Conservation (phyloP, 2,113 vertebrate genomes). For the Oophaga pumilio region DNA sequence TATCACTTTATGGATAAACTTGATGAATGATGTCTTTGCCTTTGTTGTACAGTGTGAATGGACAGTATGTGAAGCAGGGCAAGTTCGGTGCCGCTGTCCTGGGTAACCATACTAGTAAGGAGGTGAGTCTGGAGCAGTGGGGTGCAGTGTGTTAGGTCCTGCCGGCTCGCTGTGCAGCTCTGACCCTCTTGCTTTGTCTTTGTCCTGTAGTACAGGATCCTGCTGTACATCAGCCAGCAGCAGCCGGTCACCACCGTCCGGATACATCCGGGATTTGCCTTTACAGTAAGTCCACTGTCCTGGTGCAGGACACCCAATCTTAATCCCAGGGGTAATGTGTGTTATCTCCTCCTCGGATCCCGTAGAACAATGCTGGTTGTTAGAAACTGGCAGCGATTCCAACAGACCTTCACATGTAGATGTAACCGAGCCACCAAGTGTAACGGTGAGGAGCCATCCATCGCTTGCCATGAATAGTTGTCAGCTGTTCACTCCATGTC, state of each 20-base stretch:
- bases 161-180: background rate
- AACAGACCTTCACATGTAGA: background rate
- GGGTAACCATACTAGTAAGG: slow-evolving; percentile 82
- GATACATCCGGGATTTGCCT: slow-evolving; percentile 83
- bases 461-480: background rate
- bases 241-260: slow-evolving; percentile 83
- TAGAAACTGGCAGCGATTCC: background rate
- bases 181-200: background rate
- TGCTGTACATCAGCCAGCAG: slow-evolving; percentile 92
- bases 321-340: background rate
- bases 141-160: background rate
- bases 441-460: background rate
- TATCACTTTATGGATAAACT: background rate
- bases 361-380: background rate
- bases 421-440: background rate
- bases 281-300: slow-evolving; percentile 79
- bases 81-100: slow-evolving; percentile 93
- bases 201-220: slow-evolving; percentile 87
- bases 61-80: slow-evolving; percentile 92
- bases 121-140: slow-evolving; percentile 75
- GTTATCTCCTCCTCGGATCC: background rate
- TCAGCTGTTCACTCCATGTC: background rate
- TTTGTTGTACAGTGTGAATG: slow-evolving; percentile 77
- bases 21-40: background rate
- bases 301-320: background rate